These are phyloP conservation scores for Lasioglossum calceatum DNA, from an alignment of 2,888 invertebrate species.

Conservation along the genomic window DNA sequence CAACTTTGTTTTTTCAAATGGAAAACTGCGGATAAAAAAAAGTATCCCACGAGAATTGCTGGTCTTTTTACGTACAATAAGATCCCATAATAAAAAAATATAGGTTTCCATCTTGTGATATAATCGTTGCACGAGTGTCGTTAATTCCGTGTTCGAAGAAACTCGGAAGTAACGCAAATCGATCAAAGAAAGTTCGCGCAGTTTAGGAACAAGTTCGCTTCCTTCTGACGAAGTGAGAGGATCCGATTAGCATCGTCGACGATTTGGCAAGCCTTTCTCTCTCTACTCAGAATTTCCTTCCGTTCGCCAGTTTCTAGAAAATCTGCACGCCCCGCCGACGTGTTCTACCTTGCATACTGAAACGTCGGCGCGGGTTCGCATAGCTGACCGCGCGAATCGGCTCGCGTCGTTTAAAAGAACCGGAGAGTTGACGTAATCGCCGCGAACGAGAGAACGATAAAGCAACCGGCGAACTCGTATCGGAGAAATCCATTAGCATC, in stretches of 20 bases:
- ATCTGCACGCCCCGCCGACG: not conserved
- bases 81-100: too few relatives aligned
- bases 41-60: too few relatives aligned
- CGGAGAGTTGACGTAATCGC: slow-evolving; percentile 41
- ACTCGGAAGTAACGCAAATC: too few relatives aligned
- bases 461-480: not conserved
- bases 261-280: not conserved
- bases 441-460: not conserved
- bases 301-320: slow-evolving; percentile 3
- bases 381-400: slow-evolving; percentile 17
- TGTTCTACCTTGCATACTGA: slow-evolving; percentile 23
- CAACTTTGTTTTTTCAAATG: too few relatives aligned
- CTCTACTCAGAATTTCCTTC: not conserved
- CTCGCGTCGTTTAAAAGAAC: slow-evolving; percentile 13
- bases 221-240: not conserved
- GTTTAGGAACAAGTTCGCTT: too few relatives aligned
- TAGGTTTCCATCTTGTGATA: too few relatives aligned
- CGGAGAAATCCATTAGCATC: not conserved
- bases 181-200: too few relatives aligned
- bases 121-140: too few relatives aligned
- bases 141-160: too few relatives aligned
- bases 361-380: not conserved
- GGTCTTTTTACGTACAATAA: too few relatives aligned
- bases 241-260: not conserved
- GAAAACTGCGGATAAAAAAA: too few relatives aligned